phyloP scores from a whole-genome alignment of 2,113 vertebrate genomes.

The Eurypyga helias region DNA sequence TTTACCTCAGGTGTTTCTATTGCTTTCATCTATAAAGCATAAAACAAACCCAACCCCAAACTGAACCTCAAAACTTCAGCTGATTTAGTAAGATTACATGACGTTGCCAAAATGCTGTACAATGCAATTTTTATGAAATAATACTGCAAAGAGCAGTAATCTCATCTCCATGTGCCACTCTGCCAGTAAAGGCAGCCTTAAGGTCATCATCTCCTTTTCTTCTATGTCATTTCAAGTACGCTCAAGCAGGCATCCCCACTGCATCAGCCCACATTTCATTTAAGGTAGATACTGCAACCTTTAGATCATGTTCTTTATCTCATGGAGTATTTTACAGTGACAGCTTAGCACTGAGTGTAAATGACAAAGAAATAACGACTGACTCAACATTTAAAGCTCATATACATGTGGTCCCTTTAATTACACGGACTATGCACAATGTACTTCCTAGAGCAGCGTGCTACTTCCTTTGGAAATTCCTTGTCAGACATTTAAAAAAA shows the following conservation, averaged over 20 bases:
- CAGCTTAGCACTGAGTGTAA: background rate
- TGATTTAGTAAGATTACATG: background rate
- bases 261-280: conserved; percentile 9
- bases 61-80: background rate
- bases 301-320: background rate
- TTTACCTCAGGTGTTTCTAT: background rate
- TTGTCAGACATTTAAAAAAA: background rate
- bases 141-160: background rate
- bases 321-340: background rate
- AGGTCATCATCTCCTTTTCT: background rate
- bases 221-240: background rate
- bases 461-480: background rate
- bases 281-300: background rate
- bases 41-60: background rate
- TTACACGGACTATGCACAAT: background rate
- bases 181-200: background rate
- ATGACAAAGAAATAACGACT: background rate
- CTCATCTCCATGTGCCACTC: background rate
- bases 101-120: background rate
- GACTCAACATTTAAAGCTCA: background rate
- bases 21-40: background rate
- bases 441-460: background rate
- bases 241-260: background rate
- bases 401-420: background rate
- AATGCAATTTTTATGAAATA: background rate